These are phyloP conservation scores for Diplolepis rosae DNA, from an alignment of 2,888 invertebrate genomes.

Conservation along the genomic window DNA sequence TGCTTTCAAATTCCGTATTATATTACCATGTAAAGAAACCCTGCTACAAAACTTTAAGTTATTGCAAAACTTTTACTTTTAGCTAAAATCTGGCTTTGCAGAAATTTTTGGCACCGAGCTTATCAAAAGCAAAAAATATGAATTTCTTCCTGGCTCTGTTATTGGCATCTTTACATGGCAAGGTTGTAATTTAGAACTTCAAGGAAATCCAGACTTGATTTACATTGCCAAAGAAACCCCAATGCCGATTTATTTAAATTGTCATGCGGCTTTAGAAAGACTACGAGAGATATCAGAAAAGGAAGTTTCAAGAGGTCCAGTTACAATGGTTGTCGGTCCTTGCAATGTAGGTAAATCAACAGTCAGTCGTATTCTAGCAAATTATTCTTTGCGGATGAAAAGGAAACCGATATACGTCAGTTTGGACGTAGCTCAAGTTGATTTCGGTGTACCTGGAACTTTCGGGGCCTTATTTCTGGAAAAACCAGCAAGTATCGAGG, in stretches of 20 bases:
- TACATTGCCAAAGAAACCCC: constrained; percentile 98
- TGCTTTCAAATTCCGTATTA: not conserved
- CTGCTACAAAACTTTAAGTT: not conserved
- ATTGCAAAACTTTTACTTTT: constrained; percentile 51
- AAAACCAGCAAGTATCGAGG: constrained; percentile 93
- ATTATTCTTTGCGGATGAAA: constrained; percentile 95
- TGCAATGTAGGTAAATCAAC: constrained; percentile 98
- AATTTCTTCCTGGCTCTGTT: constrained; percentile 92
- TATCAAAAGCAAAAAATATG: constrained; percentile 92
- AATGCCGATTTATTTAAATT: constrained; percentile 96
- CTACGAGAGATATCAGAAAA: constrained; percentile 88
- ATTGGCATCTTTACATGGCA: constrained; percentile 98
- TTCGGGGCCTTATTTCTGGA: constrained; percentile 93
- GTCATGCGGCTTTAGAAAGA: constrained; percentile 95
- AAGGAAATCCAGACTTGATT: constrained; percentile 92
- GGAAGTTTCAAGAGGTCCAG: constrained; percentile 83
- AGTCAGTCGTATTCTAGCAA: constrained; percentile 88
- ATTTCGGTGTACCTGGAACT: constrained; percentile 93
- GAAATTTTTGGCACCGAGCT: constrained; percentile 98
- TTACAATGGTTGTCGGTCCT: constrained; percentile 94
- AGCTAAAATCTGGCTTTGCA: constrained; percentile 92
- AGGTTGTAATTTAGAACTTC: constrained; percentile 89
- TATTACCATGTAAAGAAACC: not conserved
- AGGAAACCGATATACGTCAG: constrained; percentile 94
- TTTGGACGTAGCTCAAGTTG: constrained; percentile 95